phyloP scores from a whole-genome alignment of 2,888 invertebrate genomes.

The Pyrgus malvae region DNA sequence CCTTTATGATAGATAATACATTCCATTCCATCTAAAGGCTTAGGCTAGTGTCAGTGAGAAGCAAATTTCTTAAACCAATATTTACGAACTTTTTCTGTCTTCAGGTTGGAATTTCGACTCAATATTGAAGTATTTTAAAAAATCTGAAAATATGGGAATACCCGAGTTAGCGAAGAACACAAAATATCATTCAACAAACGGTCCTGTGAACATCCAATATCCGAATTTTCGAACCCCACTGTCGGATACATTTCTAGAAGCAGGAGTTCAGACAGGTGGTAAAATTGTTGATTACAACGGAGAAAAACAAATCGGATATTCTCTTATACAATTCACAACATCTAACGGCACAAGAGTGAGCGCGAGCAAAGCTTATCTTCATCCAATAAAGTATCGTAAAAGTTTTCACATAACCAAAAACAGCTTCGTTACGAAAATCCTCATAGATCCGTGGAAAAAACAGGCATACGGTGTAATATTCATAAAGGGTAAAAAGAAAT shows the following conservation, averaged over 20 bases:
- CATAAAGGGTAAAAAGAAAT: slow-evolving; percentile 70
- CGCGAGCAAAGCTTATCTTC: slow-evolving; percentile 87
- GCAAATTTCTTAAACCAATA: too few species aligned
- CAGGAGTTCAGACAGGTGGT: slow-evolving; percentile 84
- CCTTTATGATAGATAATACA: too few species aligned
- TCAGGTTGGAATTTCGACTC: slow-evolving; percentile 86
- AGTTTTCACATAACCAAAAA: slow-evolving; percentile 84
- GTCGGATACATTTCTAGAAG: slow-evolving; percentile 82
- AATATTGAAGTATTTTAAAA: slow-evolving; percentile 85
- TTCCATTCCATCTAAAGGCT: too few species aligned
- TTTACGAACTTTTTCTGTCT: too few species aligned
- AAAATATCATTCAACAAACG: slow-evolving; percentile 81
- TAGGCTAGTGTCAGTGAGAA: too few species aligned
- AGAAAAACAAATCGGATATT: slow-evolving; percentile 85
- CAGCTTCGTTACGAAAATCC: slow-evolving; percentile 81
- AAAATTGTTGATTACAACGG: slow-evolving; percentile 84
- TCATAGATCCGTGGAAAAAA: slow-evolving; percentile 75
- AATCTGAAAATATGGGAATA: slow-evolving; percentile 83
- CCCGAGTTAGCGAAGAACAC: slow-evolving; percentile 72
- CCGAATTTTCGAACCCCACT: slow-evolving; percentile 81
- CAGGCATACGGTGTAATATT: slow-evolving; percentile 83
- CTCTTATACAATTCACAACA: slow-evolving; percentile 84
- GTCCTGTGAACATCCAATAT: slow-evolving; percentile 83
- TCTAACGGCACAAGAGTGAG: slow-evolving; percentile 87
- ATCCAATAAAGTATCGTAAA: slow-evolving; percentile 78